Evolutionary conservation across 2,888 invertebrate genomes (phyloP).

Genomic region (Campoletis raptor): DNA sequence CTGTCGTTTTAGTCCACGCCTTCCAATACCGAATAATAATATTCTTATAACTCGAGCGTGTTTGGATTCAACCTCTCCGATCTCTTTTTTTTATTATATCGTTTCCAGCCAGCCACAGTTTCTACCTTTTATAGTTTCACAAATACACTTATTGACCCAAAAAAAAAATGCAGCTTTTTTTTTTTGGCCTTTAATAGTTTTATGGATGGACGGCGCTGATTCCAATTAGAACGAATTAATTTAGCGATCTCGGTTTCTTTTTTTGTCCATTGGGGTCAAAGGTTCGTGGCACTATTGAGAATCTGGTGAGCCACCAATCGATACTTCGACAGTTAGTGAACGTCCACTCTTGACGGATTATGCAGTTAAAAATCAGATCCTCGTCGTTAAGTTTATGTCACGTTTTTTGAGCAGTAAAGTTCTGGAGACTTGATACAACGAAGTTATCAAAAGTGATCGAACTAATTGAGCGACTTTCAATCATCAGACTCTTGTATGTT

Average conservation of each 20-base stretch:
- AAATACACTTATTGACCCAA: not conserved
- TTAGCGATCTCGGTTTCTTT: not conserved
- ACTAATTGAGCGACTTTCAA: conserved; percentile 5
- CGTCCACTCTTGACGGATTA: not conserved
- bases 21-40: conserved; percentile 63
- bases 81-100: conserved; percentile 12
- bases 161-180: conserved; percentile 11
- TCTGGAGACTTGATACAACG: conserved; percentile 1
- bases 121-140: conserved; percentile 3
- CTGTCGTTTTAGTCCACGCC: conserved; percentile 58
- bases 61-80: not conserved
- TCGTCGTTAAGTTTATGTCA: not conserved
- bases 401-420: not conserved
- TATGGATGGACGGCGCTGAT: not conserved
- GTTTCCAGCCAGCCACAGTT: conserved; percentile 5
- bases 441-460: conserved; percentile 7
- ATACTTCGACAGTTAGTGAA: not conserved
- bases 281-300: not conserved
- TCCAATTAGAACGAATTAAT: conserved; percentile 15
- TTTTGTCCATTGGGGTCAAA: not conserved
- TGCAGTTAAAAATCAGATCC: not conserved
- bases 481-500: not conserved
- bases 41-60: conserved; percentile 48
- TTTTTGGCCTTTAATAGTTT: conserved; percentile 24
- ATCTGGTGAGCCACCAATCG: not conserved